These are phyloP conservation scores for Torymus tubicola DNA, from an alignment of 2,888 invertebrate species.

Conservation along the genomic window DNA sequence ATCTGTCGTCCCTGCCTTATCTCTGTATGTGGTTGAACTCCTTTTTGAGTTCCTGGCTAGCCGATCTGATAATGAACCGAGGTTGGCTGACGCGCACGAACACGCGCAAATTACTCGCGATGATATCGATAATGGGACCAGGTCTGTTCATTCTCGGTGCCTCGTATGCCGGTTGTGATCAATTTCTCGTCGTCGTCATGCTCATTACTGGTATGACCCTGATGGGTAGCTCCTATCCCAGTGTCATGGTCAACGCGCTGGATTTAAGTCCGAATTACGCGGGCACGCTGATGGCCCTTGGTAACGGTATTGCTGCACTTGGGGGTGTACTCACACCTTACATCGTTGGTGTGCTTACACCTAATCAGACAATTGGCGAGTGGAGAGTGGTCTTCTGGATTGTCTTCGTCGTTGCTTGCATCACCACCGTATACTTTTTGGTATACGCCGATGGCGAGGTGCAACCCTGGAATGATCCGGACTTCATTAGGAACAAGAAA, in stretches of 20 bases:
- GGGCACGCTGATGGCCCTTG: conserved; percentile 77
- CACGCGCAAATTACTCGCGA: conserved; percentile 34
- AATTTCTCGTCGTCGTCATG: conserved; percentile 66
- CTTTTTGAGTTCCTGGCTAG: conserved; percentile 38
- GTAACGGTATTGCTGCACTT: conserved; percentile 81
- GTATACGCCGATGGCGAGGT: conserved; percentile 84
- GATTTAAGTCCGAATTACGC: conserved; percentile 78
- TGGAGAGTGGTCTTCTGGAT: conserved; percentile 89
- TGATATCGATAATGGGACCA: conserved; percentile 37
- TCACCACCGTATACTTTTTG: conserved; percentile 82
- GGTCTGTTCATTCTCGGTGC: conserved; percentile 46
- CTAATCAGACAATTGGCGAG: conserved; percentile 71
- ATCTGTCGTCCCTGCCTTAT: conserved; percentile 71
- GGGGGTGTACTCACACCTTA: conserved; percentile 83
- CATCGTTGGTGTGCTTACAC: conserved; percentile 81
- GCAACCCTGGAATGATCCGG: conserved; percentile 83
- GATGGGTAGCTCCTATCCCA: conserved; percentile 74
- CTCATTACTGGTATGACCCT: conserved; percentile 71
- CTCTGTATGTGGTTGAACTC: conserved; percentile 61
- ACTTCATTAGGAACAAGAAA: conserved; percentile 57
- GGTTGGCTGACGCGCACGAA: conserved; percentile 27
- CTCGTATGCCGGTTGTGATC: conserved; percentile 51
- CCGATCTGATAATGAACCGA: conserved; percentile 9
- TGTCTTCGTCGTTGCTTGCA: conserved; percentile 81
- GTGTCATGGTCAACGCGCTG: conserved; percentile 76